Conservation (phyloP, 2,888 invertebrate genomes). For the Melipona bicolor region DNA sequence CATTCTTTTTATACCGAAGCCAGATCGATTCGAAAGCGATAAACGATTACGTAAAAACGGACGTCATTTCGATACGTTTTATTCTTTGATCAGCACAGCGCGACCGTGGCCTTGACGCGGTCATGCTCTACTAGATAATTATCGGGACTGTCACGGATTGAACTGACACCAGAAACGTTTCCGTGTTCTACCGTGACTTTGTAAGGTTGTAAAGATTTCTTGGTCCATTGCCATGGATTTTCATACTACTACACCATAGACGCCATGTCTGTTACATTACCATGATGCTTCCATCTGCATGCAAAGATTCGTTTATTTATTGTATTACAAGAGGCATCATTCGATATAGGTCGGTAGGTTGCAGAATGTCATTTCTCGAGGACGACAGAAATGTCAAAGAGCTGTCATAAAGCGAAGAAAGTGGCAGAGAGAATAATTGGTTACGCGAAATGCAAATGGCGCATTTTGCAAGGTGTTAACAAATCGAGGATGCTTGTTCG, state of each 20-base stretch:
- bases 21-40: constrained; percentile 39
- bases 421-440: background rate
- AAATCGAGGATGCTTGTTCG: background rate
- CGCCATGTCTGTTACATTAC: background rate
- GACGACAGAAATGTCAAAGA: background rate
- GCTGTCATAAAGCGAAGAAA: background rate
- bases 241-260: background rate
- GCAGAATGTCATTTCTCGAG: background rate
- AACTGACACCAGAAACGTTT: constrained; percentile 8
- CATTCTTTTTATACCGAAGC: background rate
- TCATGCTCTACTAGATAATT: constrained; percentile 61
- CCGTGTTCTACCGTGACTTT: background rate
- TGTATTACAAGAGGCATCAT: too few relatives aligned
- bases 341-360: background rate
- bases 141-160: constrained; percentile 58
- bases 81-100: constrained; percentile 70
- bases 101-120: constrained; percentile 76
- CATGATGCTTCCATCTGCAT: background rate
- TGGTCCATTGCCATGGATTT: constrained; percentile 4
- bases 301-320: background rate
- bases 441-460: background rate
- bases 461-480: background rate
- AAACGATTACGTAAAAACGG: constrained; percentile 68
- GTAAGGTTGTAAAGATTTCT: constrained; percentile 8
- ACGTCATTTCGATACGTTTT: constrained; percentile 49